Evolutionary conservation across 2,888 invertebrate species (phyloP), one percentile per base, ranked within the genome.

Genomic region (Dolichopus griseipennis): DNA sequence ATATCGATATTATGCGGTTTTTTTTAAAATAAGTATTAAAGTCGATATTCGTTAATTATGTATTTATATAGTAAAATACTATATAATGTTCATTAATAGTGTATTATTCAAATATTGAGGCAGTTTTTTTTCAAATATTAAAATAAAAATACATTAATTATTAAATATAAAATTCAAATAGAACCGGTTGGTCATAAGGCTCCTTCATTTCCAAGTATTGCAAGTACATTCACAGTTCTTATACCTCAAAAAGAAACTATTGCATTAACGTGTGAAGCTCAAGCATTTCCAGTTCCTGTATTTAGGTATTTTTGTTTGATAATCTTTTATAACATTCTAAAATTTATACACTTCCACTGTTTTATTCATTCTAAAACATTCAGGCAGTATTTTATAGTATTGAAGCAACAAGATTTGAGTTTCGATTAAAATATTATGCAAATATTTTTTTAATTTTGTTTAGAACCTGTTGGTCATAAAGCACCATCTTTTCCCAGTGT

Each of bases 241-340:
- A 84, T 84, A 78, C 80, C 81, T 69, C 78, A 82, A 70, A 84
- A 83, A 72, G 84, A 83, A 77, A 78, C 80, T 61, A 74, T 84
- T 74, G 83, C 84, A 70, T 78, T 85, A 69, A 75, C 84, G 69
- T 85, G 85, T 75, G 83, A 84, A 70, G 84, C 83, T 65, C 85
- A 85, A 79, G 84, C 86, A 72, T 87, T 83, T 75, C 88, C 88
- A 71, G 83, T 84, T 73, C 88, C 88, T 69, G 79, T 85, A 72
- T 87, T 86, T 84, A 87, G 88, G 88, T 88, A 81, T 72, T 75
- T 90, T 83, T 88, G 88, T 76, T 88, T 88, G 8, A 10, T 37
- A 10, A 10, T 37, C 8, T 8, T 37, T 37, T 4, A n/a, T n/a
- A 37, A 37, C 8, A 2, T 1, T 37, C 34, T 86, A 62, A 82